Evolutionary conservation across 2,888 invertebrate genomes (phyloP), one percentile per base, ranked within the genome.

Genomic region (Piscicola geometra): DNA sequence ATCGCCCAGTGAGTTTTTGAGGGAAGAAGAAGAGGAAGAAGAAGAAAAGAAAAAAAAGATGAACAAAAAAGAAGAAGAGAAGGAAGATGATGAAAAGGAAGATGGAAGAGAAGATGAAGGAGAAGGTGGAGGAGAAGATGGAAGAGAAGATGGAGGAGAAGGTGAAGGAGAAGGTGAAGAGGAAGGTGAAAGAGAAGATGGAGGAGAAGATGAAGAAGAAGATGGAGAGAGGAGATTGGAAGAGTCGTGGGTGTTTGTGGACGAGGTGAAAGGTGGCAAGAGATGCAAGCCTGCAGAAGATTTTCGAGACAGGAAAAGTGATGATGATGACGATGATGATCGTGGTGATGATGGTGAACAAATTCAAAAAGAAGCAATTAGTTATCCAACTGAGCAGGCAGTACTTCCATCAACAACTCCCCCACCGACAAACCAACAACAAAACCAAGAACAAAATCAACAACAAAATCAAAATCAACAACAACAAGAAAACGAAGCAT

Each of bases 1-100:
- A 12, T 67, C 67, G 21, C 75, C 75, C 12, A 68, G 75, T 52
- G 67, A 68, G 28, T 69, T 75, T 32, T 36, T 69, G 47, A 68
- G 36, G 47, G 41, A 33, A 47, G 75, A 52, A 18, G 68, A 70
- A 33, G 70, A 52, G 28, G 70, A 75, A 25, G 52, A 50, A 21
- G 32, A 69, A 50, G 70, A 75, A 12, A 68, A 75, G 1, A 28
- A 28, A 18, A 25, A 12, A 12, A 3, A 1, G 15, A 32, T 9
- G 3, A 21, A 33, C 21, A 28, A 70, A 21, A 33, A 36, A 1
- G 70, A 52, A 21, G 30, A 25, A n/a, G 52, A 30, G 18, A 30
- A 56, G 25, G 70, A 66, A 1, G 70, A 70, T 50, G 56, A 69
- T 25, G 60, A 70, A 28, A 35, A 66, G 9, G 64, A 64, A 2